Base-by-base conservation (phyloP, 2,888 invertebrate species). In the Cyclophora albipunctata region DNA sequence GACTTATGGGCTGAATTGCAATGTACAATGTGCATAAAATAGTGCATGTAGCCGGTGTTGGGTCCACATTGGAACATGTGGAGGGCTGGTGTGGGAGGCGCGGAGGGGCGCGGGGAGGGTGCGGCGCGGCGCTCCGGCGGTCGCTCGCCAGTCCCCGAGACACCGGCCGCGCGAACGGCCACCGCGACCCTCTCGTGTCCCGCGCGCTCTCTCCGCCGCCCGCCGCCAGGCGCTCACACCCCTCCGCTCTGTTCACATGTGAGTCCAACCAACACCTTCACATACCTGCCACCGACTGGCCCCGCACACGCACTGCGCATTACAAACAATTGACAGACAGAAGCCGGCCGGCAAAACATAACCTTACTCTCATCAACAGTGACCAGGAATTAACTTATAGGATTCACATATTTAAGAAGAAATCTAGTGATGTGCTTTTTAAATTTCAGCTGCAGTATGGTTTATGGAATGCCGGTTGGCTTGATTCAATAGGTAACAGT, bases 121-220 rank as follows among this genome's bases (percentile, higher is more conserved):
- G 75, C 75, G 75, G 78, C 78, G 74, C 70, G 73, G 75, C 74
- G 73, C 54, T 49, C 61, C 62, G 69, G 64, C 37, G 37, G 59
- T 69, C 73, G 75, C 75, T 77, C 82, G 84, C 79, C 85, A 88
- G 88, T 88, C 84, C 86, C 80, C 83, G 81, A 85, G 83, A 84
- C 86, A 84, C 82, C 86, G 87, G 85, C 87, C 85, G 81, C 72
- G 84, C 73, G 87, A 84, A 79, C 87, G 86, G 86, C 86, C 85
- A 83, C 71, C 83, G 84, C 82, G 80, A 79, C 62, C 69, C 67
- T 65, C 59, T 60, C 60, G 64, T 63, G 66, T 67, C 65, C 63
- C 62, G 74, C 75, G 71, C 75, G 69, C 76, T 77, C 75, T 64
- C 66, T 64, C 69, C 71, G 59, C 73, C 71, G 74, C 74, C 75